Evolutionary conservation across 2,888 invertebrate species (phyloP), one percentile per base, ranked within the genome.

Genomic region (Microctonus brassicae): DNA sequence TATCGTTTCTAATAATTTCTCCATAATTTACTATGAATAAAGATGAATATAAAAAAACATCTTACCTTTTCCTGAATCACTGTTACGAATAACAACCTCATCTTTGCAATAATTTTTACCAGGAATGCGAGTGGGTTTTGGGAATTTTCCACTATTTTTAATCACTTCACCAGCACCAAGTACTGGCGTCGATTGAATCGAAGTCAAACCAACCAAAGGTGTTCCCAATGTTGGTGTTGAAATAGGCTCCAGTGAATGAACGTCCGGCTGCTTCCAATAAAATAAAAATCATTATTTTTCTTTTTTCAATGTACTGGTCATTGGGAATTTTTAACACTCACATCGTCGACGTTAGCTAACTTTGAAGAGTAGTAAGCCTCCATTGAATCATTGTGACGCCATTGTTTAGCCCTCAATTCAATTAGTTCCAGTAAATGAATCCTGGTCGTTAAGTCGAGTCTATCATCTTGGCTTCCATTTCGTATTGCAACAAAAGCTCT

Each of bases 81-180:
- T 95, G 88, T 97, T 97, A 78, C 97, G 91, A 83, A 98, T 98
- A 75, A 97, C 95, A 76, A 97, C 95, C 89, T 98, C 97, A 86
- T 97, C 97, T 88, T 97, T 96, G 83, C 95, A 96, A 89, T 96
- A 97, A 86, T 95, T 96, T 89, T 97, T 97, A 80, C 96, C 96
- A 62, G 96, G 95, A 81, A 97, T 95, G 88, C 95, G 94, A 11
- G 96, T 95, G 52, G 96, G 96, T 87, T 95, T 95, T 65, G 92
- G 89, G 88, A 95, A 96, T 89, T 96, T 96, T 71, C 96, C 96
- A 47, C 96, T 96, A 72, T 94, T 92, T 88, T 95, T 95, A 80
- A 96, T 91, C 65, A 96, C 91, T 88, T 96, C 96, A 65, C 96
- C 96, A 57, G 95, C 95, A 75, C 90, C 92, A 78, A 96, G 90